A percentile compares a stretch with the other conserved stretches of the same genome.
phyloP scores from a whole-genome alignment of 2,113 vertebrate species.

The Ciconia maguari region DNA sequence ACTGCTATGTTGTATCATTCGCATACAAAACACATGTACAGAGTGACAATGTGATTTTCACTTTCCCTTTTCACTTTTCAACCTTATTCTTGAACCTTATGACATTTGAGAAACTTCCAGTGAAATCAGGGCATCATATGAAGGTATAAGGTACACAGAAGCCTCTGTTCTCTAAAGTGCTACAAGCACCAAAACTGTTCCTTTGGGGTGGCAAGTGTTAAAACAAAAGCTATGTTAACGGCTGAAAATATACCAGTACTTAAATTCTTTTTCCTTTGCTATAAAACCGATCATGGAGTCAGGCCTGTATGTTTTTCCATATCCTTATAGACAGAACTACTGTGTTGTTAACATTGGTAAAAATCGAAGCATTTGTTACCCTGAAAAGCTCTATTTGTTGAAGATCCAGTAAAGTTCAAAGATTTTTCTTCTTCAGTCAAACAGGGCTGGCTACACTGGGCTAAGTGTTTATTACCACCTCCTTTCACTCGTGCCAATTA shows the following conservation, averaged over 20 bases:
- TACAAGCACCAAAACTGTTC: neutral
- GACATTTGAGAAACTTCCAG: slow-evolving; percentile 8
- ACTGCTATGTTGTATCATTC: neutral
- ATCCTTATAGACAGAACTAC: neutral
- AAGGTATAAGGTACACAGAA: neutral
- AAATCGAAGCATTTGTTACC: slow-evolving; percentile 15
- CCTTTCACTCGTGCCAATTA: slow-evolving; percentile 64
- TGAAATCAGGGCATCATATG: neutral
- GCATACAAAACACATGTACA: neutral
- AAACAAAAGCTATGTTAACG: neutral
- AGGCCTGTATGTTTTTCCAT: neutral
- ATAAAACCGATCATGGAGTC: neutral
- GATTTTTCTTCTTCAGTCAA: slow-evolving; percentile 39
- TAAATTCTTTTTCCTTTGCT: neutral
- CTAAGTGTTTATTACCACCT: slow-evolving; percentile 57
- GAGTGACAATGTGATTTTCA: neutral
- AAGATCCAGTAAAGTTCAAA: slow-evolving; percentile 60
- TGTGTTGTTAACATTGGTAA: neutral
- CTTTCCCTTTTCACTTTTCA: neutral
- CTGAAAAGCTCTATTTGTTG: slow-evolving; percentile 26
- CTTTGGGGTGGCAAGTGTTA: neutral
- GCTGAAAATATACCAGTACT: neutral
- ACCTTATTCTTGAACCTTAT: neutral
- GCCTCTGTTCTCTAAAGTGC: neutral
- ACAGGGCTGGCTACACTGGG: neutral